These are phyloP conservation scores for Masnerella sp. DNA, from an alignment of 2,888 invertebrate genomes.

Conservation along the genomic window DNA sequence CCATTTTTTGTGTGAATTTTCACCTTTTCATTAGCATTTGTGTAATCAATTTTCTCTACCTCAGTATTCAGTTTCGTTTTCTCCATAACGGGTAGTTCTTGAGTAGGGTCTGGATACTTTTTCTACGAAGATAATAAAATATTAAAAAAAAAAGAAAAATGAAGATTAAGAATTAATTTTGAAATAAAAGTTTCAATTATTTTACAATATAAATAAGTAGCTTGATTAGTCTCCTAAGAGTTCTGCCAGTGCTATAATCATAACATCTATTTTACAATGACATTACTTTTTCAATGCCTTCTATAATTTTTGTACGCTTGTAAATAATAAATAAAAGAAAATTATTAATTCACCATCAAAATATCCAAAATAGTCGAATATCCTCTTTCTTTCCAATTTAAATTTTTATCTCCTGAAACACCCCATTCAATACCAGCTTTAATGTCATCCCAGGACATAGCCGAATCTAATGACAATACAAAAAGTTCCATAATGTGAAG, in stretches of 20 bases:
- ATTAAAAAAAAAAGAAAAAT: neutral
- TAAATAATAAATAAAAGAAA: neutral
- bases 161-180: too few species aligned
- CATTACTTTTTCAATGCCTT: too few species aligned
- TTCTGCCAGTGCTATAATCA: too few species aligned
- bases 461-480: conserved; percentile 6
- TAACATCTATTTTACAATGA: too few species aligned
- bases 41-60: conserved; percentile 68
- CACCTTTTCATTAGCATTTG: conserved; percentile 50
- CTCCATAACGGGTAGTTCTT: conserved; percentile 69
- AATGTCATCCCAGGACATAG: conserved; percentile 44
- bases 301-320: too few species aligned
- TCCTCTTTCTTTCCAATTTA: conserved; percentile 69
- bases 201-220: too few species aligned
- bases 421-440: conserved; percentile 7
- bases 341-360: conserved; percentile 65
- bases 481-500: neutral
- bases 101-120: conserved; percentile 67
- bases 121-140: conserved; percentile 62
- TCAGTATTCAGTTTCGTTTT: conserved; percentile 67
- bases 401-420: conserved; percentile 54
- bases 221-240: too few species aligned
- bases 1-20: conserved; percentile 79
- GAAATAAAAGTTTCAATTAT: too few species aligned
- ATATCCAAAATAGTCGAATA: conserved; percentile 70